These are phyloP conservation scores for Heliconius melpomene DNA, from an alignment of 1,140 invertebrate genomes.

Conservation along the genomic window DNA sequence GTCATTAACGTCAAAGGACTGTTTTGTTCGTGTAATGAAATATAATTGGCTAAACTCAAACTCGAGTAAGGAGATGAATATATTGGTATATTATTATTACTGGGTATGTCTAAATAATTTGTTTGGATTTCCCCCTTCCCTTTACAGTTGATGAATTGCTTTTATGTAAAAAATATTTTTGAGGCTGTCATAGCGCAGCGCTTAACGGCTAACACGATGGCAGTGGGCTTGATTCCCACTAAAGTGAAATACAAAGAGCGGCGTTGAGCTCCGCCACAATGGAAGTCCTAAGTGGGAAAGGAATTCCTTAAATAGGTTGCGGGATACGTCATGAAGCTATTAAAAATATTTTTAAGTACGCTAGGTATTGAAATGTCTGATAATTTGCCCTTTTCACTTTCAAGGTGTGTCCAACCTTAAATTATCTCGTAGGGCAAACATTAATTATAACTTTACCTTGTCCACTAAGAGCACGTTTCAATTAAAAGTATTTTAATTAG, in stretches of 20 bases:
- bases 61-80: not conserved
- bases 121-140: too few relatives aligned
- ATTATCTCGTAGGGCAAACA: slow-evolving; percentile 53
- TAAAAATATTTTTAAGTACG: not conserved
- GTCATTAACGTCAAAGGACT: not conserved
- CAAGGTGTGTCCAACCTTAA: slow-evolving; percentile 47
- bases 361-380: not conserved
- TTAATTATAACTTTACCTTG: slow-evolving; percentile 68
- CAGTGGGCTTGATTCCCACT: too few relatives aligned
- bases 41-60: not conserved
- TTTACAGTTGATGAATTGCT: too few relatives aligned
- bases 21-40: not conserved
- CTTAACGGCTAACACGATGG: too few relatives aligned
- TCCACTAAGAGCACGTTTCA: slow-evolving; percentile 53
- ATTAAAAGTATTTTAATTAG: slow-evolving; percentile 46
- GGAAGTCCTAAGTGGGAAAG: too few relatives aligned
- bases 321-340: not conserved
- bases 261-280: too few relatives aligned
- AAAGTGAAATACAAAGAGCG: too few relatives aligned
- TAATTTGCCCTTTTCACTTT: slow-evolving; percentile 11
- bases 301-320: too few relatives aligned
- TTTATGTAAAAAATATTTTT: too few relatives aligned
- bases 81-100: not conserved
- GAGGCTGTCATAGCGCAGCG: too few relatives aligned
- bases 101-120: not conserved